Evolutionary conservation across 2,113 vertebrate genomes (phyloP).

Genomic region (Hucho hucho): DNA sequence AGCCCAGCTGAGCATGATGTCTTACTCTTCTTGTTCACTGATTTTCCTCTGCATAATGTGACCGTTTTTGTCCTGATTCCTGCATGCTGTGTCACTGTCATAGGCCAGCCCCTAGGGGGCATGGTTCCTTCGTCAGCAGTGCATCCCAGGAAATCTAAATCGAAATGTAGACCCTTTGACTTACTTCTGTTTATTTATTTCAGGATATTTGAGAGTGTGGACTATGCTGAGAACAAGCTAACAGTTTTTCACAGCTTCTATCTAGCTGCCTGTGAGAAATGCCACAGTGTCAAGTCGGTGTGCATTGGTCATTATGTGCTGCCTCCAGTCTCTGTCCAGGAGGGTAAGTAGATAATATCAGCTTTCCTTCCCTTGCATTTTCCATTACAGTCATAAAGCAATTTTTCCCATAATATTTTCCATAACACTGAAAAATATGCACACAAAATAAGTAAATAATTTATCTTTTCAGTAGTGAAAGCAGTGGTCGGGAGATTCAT

Average conservation of each 20-base stretch:
- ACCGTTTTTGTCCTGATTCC: no score
- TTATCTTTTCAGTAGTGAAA: conserved; percentile 65
- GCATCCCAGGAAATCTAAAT: no score
- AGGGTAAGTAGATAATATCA: conserved; percentile 51
- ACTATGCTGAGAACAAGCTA: conserved; percentile 61
- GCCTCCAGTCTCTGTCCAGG: conserved; percentile 69
- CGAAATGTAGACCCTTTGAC: neutral
- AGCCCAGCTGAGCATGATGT: no score
- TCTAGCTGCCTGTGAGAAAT: conserved; percentile 63
- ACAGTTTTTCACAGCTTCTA: conserved; percentile 74
- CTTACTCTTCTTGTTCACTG: no score
- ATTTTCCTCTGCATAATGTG: no score
- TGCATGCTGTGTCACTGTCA: no score
- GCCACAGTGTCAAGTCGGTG: conserved; percentile 67
- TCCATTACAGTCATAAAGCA: neutral
- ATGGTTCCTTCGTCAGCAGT: no score
- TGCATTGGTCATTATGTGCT: conserved; percentile 74
- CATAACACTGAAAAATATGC: no score
- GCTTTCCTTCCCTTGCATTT: neutral
- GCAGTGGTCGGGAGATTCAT: conserved; percentile 67
- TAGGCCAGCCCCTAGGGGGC: no score
- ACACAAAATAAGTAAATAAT: neutral
- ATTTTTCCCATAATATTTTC: neutral
- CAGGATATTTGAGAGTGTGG: conserved; percentile 70
- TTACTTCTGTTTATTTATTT: neutral